A percentile compares a stretch with the other conserved stretches of the same genome.
Conservation (phyloP, 2,797 vertebrate species). For the Melopsittacus undulatus region DNA sequence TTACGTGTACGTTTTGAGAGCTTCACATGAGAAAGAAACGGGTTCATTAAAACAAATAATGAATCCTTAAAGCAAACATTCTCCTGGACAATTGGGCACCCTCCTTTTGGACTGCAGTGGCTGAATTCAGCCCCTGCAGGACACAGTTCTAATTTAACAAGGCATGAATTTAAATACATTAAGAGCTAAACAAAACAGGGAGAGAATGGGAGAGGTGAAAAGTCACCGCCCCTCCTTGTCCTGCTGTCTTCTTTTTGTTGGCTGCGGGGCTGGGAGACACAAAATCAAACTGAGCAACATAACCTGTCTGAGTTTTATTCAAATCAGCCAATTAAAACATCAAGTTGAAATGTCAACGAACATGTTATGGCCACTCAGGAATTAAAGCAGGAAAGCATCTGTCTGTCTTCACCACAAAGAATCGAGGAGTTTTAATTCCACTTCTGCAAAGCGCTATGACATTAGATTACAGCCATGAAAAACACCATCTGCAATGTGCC, state of each 20-base stretch:
- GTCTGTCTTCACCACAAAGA: constrained; percentile 71
- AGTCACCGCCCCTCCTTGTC: constrained; percentile 65
- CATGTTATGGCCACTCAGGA: constrained; percentile 71
- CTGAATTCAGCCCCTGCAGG: not conserved
- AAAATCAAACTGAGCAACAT: constrained; percentile 67
- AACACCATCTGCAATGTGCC: constrained; percentile 49
- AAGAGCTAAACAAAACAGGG: constrained; percentile 66
- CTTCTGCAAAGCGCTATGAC: constrained; percentile 52
- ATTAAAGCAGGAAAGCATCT: constrained; percentile 75
- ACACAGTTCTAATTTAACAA: constrained; percentile 54
- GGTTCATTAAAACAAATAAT: not conserved
- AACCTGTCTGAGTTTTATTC: constrained; percentile 80
- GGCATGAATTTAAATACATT: constrained; percentile 75
- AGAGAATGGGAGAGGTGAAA: constrained; percentile 58
- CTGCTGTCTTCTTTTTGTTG: constrained; percentile 71
- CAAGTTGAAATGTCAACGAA: constrained; percentile 68
- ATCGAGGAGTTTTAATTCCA: constrained; percentile 46
- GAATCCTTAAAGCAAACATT: not conserved
- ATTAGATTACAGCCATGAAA: constrained; percentile 59
- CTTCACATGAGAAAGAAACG: not conserved
- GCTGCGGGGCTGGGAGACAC: constrained; percentile 65
- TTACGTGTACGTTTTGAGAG: rapidly evolving
- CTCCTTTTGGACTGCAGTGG: not conserved
- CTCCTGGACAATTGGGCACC: not conserved
- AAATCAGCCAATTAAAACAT: constrained; percentile 81